phyloP scores from a whole-genome alignment of 2,113 vertebrate genomes.

The Zootoca vivipara region DNA sequence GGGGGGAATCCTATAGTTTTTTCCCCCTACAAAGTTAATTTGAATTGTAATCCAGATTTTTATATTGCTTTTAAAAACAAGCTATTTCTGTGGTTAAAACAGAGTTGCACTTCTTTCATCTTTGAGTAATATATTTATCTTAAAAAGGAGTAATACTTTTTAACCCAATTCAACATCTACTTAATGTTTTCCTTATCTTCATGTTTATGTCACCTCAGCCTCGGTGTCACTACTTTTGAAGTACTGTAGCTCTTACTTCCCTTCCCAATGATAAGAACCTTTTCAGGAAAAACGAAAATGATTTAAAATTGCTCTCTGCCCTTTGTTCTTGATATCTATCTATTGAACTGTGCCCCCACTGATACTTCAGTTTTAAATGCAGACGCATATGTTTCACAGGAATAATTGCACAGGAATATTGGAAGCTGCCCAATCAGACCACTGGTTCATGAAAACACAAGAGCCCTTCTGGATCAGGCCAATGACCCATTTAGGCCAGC shows the following conservation, averaged over 20 bases:
- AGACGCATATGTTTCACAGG: too few relatives aligned
- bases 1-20: too few relatives aligned
- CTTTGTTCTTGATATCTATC: background rate
- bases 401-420: too few relatives aligned
- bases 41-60: too few relatives aligned
- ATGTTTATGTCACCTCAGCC: conserved; percentile 34
- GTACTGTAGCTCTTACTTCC: conserved; percentile 46
- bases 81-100: too few relatives aligned
- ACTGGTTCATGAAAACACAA: too few relatives aligned
- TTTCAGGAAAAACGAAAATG: conserved; percentile 12
- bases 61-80: background rate
- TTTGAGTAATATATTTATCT: conserved; percentile 68
- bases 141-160: conserved; percentile 67
- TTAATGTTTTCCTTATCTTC: conserved; percentile 42
- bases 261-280: conserved; percentile 30
- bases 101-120: conserved; percentile 21
- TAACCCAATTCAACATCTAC: conserved; percentile 1
- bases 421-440: too few relatives aligned
- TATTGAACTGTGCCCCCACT: too few relatives aligned
- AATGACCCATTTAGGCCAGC: too few relatives aligned
- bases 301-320: conserved; percentile 41
- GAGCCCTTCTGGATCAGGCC: too few relatives aligned
- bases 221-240: conserved; percentile 57
- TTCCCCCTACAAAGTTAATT: too few relatives aligned
- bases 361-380: too few relatives aligned